Evolutionary conservation across 2,888 invertebrate genomes (phyloP).

Genomic region (Antitype chi): DNA sequence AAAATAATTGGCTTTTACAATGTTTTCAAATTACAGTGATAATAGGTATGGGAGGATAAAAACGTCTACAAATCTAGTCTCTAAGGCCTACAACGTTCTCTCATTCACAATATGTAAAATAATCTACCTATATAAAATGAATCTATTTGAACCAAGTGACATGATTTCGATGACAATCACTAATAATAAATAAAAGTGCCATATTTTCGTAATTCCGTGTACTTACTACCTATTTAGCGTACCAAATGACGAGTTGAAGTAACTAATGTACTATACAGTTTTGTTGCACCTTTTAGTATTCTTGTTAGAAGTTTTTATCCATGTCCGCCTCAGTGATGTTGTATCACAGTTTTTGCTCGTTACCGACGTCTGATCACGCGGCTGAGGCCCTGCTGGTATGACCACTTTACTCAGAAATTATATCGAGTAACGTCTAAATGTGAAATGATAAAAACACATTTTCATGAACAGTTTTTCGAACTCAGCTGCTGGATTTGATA

Average conservation of each 20-base stretch:
- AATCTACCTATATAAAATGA: no score
- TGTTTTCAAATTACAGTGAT: no score
- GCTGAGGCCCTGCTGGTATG: slow-evolving; percentile 80
- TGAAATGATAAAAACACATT: background rate
- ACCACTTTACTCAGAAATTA: slow-evolving; percentile 59
- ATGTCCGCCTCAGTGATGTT: slow-evolving; percentile 76
- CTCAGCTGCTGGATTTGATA: slow-evolving; percentile 15
- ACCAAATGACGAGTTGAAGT: slow-evolving; percentile 28
- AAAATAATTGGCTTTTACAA: no score
- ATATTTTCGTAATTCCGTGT: background rate
- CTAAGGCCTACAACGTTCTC: no score
- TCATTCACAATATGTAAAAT: no score
- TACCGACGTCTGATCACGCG: slow-evolving; percentile 85
- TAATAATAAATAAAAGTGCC: no score
- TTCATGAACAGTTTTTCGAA: background rate
- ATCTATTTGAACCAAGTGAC: no score
- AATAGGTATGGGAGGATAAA: no score
- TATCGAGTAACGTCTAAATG: slow-evolving; percentile 23
- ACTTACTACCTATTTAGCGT: slow-evolving; percentile 22
- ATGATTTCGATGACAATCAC: no score
- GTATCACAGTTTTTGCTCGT: slow-evolving; percentile 87
- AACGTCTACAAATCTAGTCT: no score
- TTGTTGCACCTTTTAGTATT: slow-evolving; percentile 55
- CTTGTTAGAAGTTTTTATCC: slow-evolving; percentile 75
- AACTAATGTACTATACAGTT: slow-evolving; percentile 57